Percentiles rank a stretch among this genome's conserved stretches.
phyloP scores from a whole-genome alignment of 64 coral and sea anemone genomes.

The Dendrophyllia cribrosa region DNA sequence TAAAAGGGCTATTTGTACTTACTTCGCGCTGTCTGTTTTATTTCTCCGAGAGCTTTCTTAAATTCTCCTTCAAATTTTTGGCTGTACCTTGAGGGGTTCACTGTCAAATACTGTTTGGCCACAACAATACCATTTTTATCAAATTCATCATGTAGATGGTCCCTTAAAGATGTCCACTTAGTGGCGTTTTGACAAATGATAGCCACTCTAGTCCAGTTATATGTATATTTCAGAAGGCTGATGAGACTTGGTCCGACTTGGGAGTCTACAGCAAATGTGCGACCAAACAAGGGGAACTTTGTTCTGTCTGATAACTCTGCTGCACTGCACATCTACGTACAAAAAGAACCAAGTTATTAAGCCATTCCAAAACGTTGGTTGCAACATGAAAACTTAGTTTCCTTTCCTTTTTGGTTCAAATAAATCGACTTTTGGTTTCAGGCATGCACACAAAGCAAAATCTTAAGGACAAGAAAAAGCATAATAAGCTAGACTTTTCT shows the following conservation, averaged over 20 bases:
- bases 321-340: constrained; percentile 66
- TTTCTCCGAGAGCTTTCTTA: constrained; percentile 10
- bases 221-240: constrained; percentile 44
- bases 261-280: constrained; percentile 59
- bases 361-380: too few species aligned
- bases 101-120: background rate
- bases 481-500: too few species aligned
- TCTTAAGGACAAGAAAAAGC: too few species aligned
- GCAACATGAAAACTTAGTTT: too few species aligned
- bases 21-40: constrained; percentile 64
- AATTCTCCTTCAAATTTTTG: background rate
- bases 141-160: constrained; percentile 43
- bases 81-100: background rate
- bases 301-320: constrained; percentile 58
- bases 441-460: too few species aligned
- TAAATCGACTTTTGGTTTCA: too few species aligned
- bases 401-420: too few species aligned
- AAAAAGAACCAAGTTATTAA: background rate
- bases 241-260: constrained; percentile 41
- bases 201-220: constrained; percentile 63
- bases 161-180: constrained; percentile 14
- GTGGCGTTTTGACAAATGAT: constrained; percentile 39
- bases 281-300: constrained; percentile 58
- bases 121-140: constrained; percentile 21
- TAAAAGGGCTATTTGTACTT: constrained; percentile 3